Base-by-base conservation (phyloP, 2,888 invertebrate species). In the Drosophila meridionalis region DNA sequence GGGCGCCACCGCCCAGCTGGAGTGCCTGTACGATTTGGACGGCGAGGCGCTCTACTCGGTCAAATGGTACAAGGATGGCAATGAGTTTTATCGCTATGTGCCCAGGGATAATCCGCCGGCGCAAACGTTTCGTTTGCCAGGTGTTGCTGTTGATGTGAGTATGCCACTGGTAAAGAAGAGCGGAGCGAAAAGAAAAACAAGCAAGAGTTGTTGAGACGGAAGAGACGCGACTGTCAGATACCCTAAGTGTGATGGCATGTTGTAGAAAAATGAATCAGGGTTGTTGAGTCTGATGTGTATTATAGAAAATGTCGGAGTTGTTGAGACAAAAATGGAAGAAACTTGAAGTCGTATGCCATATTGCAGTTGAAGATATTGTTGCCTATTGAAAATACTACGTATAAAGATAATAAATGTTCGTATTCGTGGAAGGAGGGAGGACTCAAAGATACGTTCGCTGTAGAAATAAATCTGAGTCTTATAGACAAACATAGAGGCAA, bases 61-160 rank as follows among this genome's bases (percentile, higher is more conserved):
- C 91, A 97, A 97, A 94, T 98, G 97, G 97, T 97, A 97, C 94
- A 97, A 97, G 93, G 97, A 97, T 92, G 97, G 97, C 86, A 95
- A 96, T 92, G 97, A 97, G 94, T 97, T 97, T 94, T 97, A 97
- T 94, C 95, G 97, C 84, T 97, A 96, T 93, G 96, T 97, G 82
- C 97, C 97, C 14, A 94, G 96, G 65, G 97, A 97, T 93, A 94
- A 94, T 90, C 97, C 97, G 76, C 96, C 97, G 28, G 95, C 96
- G 57, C 96, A 97, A 93, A 95, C 96, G 84, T 97, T 97, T 92
- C 94, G 95, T 48, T 94, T 97, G 85, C 96, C 96, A 7, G 97
- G 97, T 89, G 96, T 98, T 76, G 95, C 95, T 83, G 97, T 97
- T 56, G 96, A 97, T 94, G 97, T 97, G 94, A 97, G 97, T 95